phyloP scores from a whole-genome alignment of 2,888 invertebrate species.

The Nymphalis c-album region DNA sequence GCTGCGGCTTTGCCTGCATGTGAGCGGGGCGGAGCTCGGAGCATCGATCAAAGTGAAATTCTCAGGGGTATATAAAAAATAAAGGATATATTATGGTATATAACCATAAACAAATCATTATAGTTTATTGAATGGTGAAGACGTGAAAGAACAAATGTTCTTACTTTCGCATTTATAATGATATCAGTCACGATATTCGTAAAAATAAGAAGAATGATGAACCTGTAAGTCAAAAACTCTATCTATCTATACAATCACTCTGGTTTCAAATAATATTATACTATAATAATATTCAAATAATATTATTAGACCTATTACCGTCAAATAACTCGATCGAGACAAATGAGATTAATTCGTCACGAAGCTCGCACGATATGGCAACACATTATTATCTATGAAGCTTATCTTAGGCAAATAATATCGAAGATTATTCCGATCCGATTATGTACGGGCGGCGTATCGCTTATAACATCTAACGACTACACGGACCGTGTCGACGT shows the following conservation, averaged over 20 bases:
- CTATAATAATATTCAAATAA: too few species aligned
- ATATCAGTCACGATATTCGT: too few species aligned
- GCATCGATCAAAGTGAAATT: too few species aligned
- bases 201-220: too few species aligned
- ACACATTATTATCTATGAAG: conserved; percentile 14
- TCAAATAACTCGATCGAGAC: conserved; percentile 18
- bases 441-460: conserved; percentile 38
- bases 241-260: not conserved
- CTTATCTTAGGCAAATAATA: conserved; percentile 48
- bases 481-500: conserved; percentile 11
- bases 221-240: not conserved
- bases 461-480: conserved; percentile 34
- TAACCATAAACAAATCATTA: too few species aligned
- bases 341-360: conserved; percentile 33
- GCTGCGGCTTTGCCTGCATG: too few species aligned
- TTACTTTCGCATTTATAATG: too few species aligned
- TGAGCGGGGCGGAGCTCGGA: too few species aligned
- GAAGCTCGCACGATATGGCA: conserved; percentile 9
- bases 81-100: too few species aligned
- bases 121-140: too few species aligned
- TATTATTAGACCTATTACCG: not conserved
- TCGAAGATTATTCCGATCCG: conserved; percentile 43
- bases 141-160: too few species aligned
- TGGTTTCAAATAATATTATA: not conserved
- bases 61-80: too few species aligned